phyloP scores from a whole-genome alignment of 1,140 invertebrate genomes.

The Ctenoplectra terminalis region DNA sequence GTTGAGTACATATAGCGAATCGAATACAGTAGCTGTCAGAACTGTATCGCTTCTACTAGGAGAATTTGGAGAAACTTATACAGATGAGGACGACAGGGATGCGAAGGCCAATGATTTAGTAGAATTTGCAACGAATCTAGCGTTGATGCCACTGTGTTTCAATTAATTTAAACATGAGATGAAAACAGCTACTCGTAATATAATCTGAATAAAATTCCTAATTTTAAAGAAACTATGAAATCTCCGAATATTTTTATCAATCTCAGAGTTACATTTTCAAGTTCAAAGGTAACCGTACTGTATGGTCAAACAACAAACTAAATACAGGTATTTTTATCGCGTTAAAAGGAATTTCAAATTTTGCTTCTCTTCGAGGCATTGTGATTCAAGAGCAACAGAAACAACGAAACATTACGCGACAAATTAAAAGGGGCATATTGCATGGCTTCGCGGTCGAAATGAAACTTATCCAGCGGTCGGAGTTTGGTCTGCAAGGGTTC shows the following conservation, averaged over 20 bases:
- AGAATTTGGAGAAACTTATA: conserved; percentile 14
- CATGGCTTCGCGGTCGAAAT: conserved; percentile 5
- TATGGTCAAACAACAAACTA: too few species aligned
- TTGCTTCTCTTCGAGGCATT: not conserved
- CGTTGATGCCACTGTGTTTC: too few species aligned
- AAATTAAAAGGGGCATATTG: conserved; percentile 18
- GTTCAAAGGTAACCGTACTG: too few species aligned
- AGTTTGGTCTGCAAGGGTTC: conserved; percentile 1
- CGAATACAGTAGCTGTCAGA: not conserved
- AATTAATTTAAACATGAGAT: too few species aligned
- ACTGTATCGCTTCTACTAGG: not conserved
- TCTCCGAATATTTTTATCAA: too few species aligned
- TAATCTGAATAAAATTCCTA: too few species aligned
- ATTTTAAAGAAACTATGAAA: too few species aligned
- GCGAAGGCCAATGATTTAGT: not conserved
- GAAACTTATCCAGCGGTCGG: conserved; percentile 19
- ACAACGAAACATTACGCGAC: not conserved
- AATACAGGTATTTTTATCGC: not conserved
- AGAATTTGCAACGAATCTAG: not conserved
- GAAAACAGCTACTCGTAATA: too few species aligned
- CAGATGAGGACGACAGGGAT: not conserved
- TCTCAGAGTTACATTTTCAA: too few species aligned
- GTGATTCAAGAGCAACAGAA: not conserved
- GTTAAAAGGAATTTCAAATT: not conserved
- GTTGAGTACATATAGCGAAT: not conserved